Evolutionary conservation across 2,797 vertebrate species (phyloP), one percentile per base, ranked within the genome.

Genomic region (Sarcophilus harrisii): DNA sequence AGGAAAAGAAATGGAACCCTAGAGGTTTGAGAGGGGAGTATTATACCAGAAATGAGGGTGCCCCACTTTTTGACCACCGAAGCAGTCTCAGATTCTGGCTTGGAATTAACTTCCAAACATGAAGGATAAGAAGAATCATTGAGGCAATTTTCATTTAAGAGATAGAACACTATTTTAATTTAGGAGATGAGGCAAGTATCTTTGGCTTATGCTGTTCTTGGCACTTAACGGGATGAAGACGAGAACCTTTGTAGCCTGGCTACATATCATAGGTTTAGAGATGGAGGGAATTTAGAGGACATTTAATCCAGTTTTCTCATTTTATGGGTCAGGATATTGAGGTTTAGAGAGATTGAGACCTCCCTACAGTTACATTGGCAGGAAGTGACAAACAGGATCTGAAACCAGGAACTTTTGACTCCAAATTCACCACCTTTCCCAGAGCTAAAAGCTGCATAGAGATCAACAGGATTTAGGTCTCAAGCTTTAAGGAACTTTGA

Each of bases 1-100:
- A 97, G 97, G 91, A 97, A 97, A 27, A 94, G 0, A 96, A 11
- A 57, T 58, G 10, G 38, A 87, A 13, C 73, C 45, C 73, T 38
- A n/a, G 45, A 11, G n/a, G 62, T 93, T 18, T 73, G 58, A 81
- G 90, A 59, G 62, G 49, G 92, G 57, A 94, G 18, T 62, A 52
- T 24, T 87, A 8, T 45, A 90, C 91, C 28, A 11, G 21, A 52
- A 92, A 57, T 14, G 58, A 91, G 58, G 24, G 28, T 45, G 54
- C 30, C 10, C 58, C n/a, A 32, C 59, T 93, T 95, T 21, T 24
- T 45, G 1, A 2, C 29, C 27, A 13, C 38, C 62, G 45, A 95
- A 52, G 62, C 49, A 62, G 81, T 52, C 16, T 58, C 18, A 1
- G 58, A 29, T 27, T 94, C 66, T 93, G 58, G 12, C 29, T 96